phyloP scores from a whole-genome alignment of 2,797 vertebrate genomes.

The Sebastes dallii region DNA sequence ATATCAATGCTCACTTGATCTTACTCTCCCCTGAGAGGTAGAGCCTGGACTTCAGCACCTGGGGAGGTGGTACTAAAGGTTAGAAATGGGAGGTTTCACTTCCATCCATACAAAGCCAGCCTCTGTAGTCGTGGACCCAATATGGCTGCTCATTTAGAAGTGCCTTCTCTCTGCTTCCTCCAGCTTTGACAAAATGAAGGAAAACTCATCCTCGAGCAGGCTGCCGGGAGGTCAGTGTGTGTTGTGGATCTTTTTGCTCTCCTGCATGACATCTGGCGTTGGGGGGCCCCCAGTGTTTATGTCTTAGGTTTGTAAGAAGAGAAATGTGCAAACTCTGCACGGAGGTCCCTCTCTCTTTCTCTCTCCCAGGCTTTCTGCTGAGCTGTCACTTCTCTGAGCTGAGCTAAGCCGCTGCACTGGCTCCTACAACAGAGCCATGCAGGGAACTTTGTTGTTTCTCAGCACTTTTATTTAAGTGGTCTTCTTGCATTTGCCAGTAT shows the following conservation, averaged over 20 bases:
- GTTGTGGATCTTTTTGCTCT: slow-evolving; percentile 21
- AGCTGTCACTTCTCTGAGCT: slow-evolving; percentile 69
- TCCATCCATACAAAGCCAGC: slow-evolving; percentile 16
- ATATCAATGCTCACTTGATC: background rate
- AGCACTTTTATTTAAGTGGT: slow-evolving; percentile 70
- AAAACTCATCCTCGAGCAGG: slow-evolving; percentile 20
- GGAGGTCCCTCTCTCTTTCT: slow-evolving; percentile 22
- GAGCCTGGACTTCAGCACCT: slow-evolving; percentile 40
- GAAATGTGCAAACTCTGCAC: slow-evolving; percentile 66
- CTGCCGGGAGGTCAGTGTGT: slow-evolving; percentile 41
- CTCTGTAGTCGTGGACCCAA: slow-evolving; percentile 14
- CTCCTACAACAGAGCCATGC: slow-evolving; percentile 41
- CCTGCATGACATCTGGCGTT: slow-evolving; percentile 23
- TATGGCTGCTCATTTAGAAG: slow-evolving; percentile 7
- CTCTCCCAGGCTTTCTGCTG: slow-evolving; percentile 68
- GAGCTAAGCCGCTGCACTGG: slow-evolving; percentile 63
- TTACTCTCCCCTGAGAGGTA: slow-evolving; percentile 6
- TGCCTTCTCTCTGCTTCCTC: slow-evolving; percentile 7
- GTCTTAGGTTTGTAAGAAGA: slow-evolving; percentile 47
- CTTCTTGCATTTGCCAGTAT: slow-evolving; percentile 43
- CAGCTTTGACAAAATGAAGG: slow-evolving; percentile 38
- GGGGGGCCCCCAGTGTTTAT: slow-evolving; percentile 22
- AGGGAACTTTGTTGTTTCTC: slow-evolving; percentile 66
- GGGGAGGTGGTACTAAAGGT: background rate
- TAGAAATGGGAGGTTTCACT: slow-evolving; percentile 22